phyloP scores from a whole-genome alignment of 2,113 vertebrate species.

The Urocynchramus pylzowi region DNA sequence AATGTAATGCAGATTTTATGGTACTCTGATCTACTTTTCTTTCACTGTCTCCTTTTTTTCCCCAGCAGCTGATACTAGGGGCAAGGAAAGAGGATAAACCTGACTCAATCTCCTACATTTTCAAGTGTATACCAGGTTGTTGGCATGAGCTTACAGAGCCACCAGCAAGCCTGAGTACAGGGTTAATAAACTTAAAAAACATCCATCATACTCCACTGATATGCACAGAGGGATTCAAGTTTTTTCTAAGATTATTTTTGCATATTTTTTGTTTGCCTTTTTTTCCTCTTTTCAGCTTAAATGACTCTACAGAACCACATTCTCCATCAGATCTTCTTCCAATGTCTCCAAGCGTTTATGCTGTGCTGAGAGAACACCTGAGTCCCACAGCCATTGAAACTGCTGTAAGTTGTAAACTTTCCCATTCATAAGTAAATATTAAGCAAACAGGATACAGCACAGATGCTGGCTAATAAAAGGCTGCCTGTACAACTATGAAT shows the following conservation, averaged over 20 bases:
- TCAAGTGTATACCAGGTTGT: not conserved
- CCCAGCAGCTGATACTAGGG: not conserved
- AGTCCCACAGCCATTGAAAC: constrained; percentile 86
- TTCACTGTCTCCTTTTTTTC: not conserved
- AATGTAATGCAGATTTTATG: not conserved
- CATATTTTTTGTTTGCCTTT: not conserved
- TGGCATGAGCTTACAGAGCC: not conserved
- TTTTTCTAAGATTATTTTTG: not conserved
- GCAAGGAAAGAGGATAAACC: not conserved
- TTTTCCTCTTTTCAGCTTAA: constrained; percentile 58
- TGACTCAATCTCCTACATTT: not conserved
- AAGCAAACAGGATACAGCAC: not conserved
- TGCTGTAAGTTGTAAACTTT: constrained; percentile 73
- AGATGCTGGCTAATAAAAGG: not conserved
- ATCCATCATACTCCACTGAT: not conserved
- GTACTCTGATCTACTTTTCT: not conserved
- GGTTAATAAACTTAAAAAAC: not conserved
- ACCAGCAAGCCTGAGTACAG: not conserved
- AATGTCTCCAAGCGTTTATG: constrained; percentile 92
- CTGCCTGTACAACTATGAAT: not conserved
- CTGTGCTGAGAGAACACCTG: constrained; percentile 88
- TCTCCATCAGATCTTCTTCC: constrained; percentile 89
- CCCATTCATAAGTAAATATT: not conserved
- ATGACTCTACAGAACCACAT: constrained; percentile 72
- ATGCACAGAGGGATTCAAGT: not conserved